phyloP scores from a whole-genome alignment of 2,113 vertebrate genomes.

The Cnemophilus loriae region DNA sequence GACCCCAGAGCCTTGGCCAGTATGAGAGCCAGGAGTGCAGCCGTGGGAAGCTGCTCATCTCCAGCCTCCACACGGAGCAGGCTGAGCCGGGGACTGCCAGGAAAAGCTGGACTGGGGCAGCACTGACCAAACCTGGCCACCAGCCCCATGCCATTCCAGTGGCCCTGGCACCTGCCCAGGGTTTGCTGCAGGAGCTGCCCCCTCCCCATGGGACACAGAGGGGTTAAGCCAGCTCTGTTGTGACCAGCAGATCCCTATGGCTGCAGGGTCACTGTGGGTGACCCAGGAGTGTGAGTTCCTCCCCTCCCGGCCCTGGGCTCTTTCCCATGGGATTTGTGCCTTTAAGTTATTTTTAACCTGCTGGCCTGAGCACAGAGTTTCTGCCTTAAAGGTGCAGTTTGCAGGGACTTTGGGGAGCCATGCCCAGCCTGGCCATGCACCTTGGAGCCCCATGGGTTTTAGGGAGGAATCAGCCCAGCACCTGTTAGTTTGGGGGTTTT shows the following conservation, averaged over 20 bases:
- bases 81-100: neutral
- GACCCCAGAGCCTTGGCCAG: neutral
- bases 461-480: neutral
- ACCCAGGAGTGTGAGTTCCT: neutral
- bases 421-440: neutral
- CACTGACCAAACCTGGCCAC: neutral
- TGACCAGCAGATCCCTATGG: neutral
- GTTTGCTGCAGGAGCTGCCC: neutral
- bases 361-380: neutral
- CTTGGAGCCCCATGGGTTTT: neutral
- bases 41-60: neutral
- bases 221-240: neutral
- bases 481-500: neutral
- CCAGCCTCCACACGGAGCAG: neutral
- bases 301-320: neutral
- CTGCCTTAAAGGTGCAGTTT: conserved; percentile 9
- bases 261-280: neutral
- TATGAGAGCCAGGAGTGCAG: neutral
- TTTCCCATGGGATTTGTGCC: conserved; percentile 17
- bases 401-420: neutral
- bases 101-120: neutral
- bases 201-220: neutral
- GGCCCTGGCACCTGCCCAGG: neutral
- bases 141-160: neutral
- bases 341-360: conserved; percentile 60